phyloP scores from a whole-genome alignment of 2,113 vertebrate species.

The Rhynchomys soricoides region DNA sequence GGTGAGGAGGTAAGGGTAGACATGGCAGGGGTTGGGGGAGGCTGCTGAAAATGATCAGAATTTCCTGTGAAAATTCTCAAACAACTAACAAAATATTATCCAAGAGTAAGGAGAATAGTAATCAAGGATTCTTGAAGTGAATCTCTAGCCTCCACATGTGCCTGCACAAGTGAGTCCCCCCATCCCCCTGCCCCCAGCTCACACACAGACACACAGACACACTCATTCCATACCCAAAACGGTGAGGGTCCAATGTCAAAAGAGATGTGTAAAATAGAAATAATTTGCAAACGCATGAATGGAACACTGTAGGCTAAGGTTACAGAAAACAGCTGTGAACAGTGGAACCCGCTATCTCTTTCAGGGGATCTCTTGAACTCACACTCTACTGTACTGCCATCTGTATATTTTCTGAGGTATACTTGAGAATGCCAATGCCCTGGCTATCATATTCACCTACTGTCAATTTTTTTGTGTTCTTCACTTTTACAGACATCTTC shows the following conservation, averaged over 20 bases:
- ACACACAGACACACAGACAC: not conserved
- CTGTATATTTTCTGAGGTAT: not conserved
- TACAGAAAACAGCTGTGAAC: not conserved
- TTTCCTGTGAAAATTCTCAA: not conserved
- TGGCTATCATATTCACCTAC: not conserved
- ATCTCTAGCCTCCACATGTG: not conserved
- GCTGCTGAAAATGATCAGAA: not conserved
- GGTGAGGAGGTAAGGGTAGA: not conserved
- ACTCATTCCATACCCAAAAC: not conserved
- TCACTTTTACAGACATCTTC: not conserved
- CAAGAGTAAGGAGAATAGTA: too few relatives aligned
- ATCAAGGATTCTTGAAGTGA: not conserved
- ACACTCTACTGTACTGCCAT: not conserved
- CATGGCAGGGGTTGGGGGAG: not conserved
- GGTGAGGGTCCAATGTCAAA: not conserved
- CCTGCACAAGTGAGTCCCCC: not conserved
- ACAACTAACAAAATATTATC: not conserved
- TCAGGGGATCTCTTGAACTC: not conserved
- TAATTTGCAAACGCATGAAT: not conserved
- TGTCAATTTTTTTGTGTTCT: not conserved
- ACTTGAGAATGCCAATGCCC: not conserved
- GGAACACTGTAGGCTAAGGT: not conserved
- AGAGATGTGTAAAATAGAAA: not conserved
- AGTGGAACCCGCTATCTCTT: not conserved
- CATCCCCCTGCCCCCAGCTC: fast-evolving